phyloP scores from a whole-genome alignment of 1,140 invertebrate species.

The Pomacea maculata region DNA sequence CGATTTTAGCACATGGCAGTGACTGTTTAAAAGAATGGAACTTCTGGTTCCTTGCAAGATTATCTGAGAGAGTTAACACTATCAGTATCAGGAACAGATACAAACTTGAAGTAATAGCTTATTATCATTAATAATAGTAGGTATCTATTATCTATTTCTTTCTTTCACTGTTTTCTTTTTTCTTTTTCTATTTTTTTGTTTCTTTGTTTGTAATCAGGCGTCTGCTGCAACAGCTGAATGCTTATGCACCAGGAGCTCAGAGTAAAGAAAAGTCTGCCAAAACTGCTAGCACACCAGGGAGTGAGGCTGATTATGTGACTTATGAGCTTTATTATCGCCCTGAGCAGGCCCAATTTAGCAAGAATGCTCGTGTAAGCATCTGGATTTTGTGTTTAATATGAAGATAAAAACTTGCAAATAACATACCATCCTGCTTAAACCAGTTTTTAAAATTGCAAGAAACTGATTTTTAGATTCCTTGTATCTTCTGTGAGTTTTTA shows the following conservation, averaged over 20 bases:
- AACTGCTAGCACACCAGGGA: neutral
- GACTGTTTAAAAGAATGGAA: too few species aligned
- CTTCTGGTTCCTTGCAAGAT: too few species aligned
- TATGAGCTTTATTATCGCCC: slow-evolving; percentile 74
- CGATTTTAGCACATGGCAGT: too few species aligned
- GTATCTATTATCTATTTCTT: neutral
- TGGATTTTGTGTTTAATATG: slow-evolving; percentile 3
- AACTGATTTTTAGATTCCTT: neutral
- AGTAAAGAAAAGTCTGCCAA: slow-evolving; percentile 29
- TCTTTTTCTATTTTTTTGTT: neutral
- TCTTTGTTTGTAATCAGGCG: slow-evolving; percentile 34
- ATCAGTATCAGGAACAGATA: too few species aligned
- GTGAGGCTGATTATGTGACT: slow-evolving; percentile 61
- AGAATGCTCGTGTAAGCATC: slow-evolving; percentile 75
- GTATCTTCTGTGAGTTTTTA: too few species aligned
- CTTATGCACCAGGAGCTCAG: slow-evolving; percentile 40
- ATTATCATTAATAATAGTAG: neutral
- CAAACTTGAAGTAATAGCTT: neutral
- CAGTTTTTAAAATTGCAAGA: neutral
- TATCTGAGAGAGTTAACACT: too few species aligned
- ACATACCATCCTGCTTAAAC: neutral
- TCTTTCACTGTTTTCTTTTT: neutral
- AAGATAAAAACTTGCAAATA: neutral
- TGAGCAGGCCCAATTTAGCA: slow-evolving; percentile 74
- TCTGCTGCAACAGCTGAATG: slow-evolving; percentile 52